Evolutionary conservation across 2,113 vertebrate species (phyloP).

Genomic region (Mus spicilegus): DNA sequence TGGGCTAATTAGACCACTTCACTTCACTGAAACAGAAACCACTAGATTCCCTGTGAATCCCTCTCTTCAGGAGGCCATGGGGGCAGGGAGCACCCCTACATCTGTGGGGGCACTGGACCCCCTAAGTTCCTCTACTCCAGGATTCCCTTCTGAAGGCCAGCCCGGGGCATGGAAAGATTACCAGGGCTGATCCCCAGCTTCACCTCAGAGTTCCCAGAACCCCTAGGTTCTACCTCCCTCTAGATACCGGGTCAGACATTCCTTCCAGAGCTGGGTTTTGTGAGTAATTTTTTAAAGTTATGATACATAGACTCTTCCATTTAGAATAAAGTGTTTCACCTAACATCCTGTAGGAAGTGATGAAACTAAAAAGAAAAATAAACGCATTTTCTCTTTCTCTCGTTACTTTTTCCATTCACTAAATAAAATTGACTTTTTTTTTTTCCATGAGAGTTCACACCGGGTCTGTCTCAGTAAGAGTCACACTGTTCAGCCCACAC

Average conservation of each 20-base stretch:
- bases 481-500: slow-evolving; percentile 76
- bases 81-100: not conserved
- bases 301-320: slow-evolving; percentile 24
- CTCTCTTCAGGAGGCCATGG: not conserved
- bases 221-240: not conserved
- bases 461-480: slow-evolving; percentile 67
- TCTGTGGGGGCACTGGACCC: not conserved
- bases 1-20: not conserved
- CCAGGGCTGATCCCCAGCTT: not conserved
- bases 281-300: slow-evolving; percentile 51
- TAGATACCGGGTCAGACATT: not conserved
- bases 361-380: slow-evolving; percentile 77
- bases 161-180: not conserved
- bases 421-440: slow-evolving; percentile 69
- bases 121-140: not conserved
- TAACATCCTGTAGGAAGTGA: slow-evolving; percentile 80
- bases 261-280: not conserved
- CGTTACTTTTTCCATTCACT: slow-evolving; percentile 78
- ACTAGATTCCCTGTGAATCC: not conserved
- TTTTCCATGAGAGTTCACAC: slow-evolving; percentile 75
- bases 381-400: slow-evolving; percentile 64
- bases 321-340: slow-evolving; percentile 60
- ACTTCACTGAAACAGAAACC: slow-evolving; percentile 12
- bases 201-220: not conserved
- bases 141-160: not conserved